Percentiles rank a stretch among this genome's conserved stretches.
Conservation (phyloP, 1,140 invertebrate species). For the Eupeodes corollae region DNA sequence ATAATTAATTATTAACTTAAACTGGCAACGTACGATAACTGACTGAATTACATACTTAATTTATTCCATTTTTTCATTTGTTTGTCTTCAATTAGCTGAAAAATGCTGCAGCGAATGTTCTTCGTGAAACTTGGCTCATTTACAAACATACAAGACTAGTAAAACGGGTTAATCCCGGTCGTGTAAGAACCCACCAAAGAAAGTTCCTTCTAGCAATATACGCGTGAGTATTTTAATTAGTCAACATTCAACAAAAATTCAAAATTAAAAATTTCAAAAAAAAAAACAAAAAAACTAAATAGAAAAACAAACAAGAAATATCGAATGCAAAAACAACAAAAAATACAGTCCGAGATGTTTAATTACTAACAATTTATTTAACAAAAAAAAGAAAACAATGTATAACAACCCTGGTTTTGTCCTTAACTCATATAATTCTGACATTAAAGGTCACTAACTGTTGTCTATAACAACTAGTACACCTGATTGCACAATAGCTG, state of each 20-base stretch:
- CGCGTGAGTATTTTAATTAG: constrained; percentile 64
- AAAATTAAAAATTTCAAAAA: too few relatives aligned
- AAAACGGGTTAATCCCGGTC: constrained; percentile 88
- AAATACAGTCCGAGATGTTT: not conserved
- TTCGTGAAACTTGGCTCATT: constrained; percentile 99
- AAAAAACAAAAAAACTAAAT: too few relatives aligned
- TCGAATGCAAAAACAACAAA: not conserved
- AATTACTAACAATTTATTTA: not conserved
- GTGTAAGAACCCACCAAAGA: constrained; percentile 94
- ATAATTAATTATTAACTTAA: not conserved
- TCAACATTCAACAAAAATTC: too few relatives aligned
- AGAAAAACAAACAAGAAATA: not conserved
- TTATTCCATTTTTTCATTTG: constrained; percentile 31
- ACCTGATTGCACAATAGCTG: too few relatives aligned
- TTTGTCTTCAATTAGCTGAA: constrained; percentile 64
- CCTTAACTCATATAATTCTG: too few relatives aligned
- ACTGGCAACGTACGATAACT: too few relatives aligned
- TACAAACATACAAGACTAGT: constrained; percentile 99
- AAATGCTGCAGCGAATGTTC: constrained; percentile 98
- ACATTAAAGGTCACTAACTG: too few relatives aligned
- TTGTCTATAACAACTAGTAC: too few relatives aligned
- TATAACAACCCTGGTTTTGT: not conserved
- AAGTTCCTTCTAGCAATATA: constrained; percentile 99
- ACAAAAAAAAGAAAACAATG: not conserved
- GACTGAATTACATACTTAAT: constrained; percentile 15